Evolutionary conservation across 2,113 vertebrate genomes (phyloP).

Genomic region (Microtus pennsylvanicus): DNA sequence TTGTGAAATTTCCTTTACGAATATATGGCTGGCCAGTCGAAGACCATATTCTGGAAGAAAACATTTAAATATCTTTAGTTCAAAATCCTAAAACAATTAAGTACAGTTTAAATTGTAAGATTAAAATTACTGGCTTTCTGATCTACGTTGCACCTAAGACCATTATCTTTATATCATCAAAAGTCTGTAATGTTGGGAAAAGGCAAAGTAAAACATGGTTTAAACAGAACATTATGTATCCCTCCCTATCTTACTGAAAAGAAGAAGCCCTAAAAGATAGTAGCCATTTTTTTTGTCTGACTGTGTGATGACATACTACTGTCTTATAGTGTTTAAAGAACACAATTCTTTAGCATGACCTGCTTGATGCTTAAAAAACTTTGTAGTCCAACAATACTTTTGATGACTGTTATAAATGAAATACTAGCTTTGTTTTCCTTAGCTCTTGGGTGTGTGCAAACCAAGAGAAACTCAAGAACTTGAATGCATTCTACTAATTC

Average conservation of each 20-base stretch:
- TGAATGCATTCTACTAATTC: not conserved
- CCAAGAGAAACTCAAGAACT: not conserved
- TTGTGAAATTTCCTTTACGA: conserved; percentile 99
- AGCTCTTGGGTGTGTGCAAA: not conserved
- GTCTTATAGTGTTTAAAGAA: not conserved
- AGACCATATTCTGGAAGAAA: conserved; percentile 95
- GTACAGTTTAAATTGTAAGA: not conserved
- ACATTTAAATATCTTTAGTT: conserved; percentile 63
- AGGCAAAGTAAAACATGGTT: not conserved
- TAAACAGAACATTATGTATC: not conserved
- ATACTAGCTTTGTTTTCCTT: not conserved
- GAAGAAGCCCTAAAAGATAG: not conserved
- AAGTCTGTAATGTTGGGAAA: not conserved
- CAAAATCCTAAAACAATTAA: not conserved
- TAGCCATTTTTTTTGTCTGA: not conserved
- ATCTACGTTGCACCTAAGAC: not conserved
- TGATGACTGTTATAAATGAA: not conserved
- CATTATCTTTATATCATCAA: not conserved
- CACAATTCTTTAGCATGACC: not conserved
- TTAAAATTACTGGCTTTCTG: not conserved
- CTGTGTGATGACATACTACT: not conserved
- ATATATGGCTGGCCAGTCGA: conserved; percentile 99
- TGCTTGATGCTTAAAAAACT: not conserved
- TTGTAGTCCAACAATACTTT: not conserved
- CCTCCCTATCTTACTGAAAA: not conserved